phyloP scores from a whole-genome alignment of 2,888 invertebrate species.

The Ormyrus thymus region DNA sequence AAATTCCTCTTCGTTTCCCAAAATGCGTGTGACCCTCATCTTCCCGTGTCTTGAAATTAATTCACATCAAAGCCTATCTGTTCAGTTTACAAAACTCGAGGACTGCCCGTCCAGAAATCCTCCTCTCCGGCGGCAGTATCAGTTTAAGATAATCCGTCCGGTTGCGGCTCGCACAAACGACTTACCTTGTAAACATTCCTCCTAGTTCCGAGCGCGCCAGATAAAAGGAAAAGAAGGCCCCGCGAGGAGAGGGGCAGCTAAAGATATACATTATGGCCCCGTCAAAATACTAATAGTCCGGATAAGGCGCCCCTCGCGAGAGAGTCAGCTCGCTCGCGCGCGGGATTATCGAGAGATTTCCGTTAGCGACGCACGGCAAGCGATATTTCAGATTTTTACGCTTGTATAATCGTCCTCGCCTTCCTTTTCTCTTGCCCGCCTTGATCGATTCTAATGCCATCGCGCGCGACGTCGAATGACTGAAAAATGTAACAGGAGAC shows the following conservation, averaged over 20 bases:
- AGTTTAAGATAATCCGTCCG: conserved; percentile 42
- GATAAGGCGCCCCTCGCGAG: conserved; percentile 12
- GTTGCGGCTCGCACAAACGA: conserved; percentile 40
- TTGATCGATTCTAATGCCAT: conserved; percentile 34
- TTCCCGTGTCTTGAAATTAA: too few species aligned
- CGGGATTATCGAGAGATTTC: conserved; percentile 30
- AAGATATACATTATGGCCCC: conserved; percentile 32
- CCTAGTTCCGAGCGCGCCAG: neutral
- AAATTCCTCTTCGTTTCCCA: too few species aligned
- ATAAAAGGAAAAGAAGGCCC: conserved; percentile 1
- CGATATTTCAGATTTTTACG: neutral
- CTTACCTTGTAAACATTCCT: conserved; percentile 46
- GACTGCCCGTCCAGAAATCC: neutral
- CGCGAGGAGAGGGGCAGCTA: neutral
- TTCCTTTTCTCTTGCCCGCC: neutral
- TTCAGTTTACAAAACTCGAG: too few species aligned
- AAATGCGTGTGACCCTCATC: too few species aligned
- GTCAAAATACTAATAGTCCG: conserved; percentile 46
- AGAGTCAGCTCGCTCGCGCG: neutral
- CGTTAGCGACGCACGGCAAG: conserved; percentile 22
- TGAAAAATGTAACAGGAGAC: neutral
- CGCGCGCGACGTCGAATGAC: neutral
- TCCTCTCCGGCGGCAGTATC: conserved; percentile 23
- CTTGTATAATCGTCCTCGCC: neutral
- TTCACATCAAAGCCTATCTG: too few species aligned